Evolutionary conservation across 2,113 vertebrate species (phyloP), one percentile per base, ranked within the genome.

Genomic region (Thamnaconus septentrionalis): DNA sequence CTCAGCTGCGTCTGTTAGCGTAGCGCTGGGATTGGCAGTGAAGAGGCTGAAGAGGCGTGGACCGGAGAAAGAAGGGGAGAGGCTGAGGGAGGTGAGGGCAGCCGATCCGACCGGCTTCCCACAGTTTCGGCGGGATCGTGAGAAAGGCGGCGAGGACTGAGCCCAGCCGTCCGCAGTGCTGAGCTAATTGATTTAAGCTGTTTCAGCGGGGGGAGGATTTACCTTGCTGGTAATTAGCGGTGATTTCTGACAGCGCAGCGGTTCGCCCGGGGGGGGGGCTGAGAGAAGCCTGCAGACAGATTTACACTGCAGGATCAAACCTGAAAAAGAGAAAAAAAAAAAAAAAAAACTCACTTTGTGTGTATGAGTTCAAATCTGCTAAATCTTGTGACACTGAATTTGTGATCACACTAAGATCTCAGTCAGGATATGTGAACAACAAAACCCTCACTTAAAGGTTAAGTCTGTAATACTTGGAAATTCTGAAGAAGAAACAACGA

Each of bases 121-220:
- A 90, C 86, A 89, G 84, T 66, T 73, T 39, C 70, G 18, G 69
- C 58, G 6, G 71, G 85, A 93, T 87, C 90, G 88, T 94, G 93
- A 91, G 93, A 93, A 94, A 89, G 86, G 80, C 79, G 69, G 66
- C 72, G 66, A 3, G 11, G 61, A 69, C 75, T 79, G 79, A 85
- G 87, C 89, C 71, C 88, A 88, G 90, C 90, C 67, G 89, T 88
- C 76, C 65, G 51, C 68, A 77, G 82, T 61, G 75, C 18, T 71
- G 66, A 75, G 43, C 69, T 73, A 83, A 93, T 94, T 91, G 91
- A 94, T 93, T 92, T 88, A 81, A 84, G 83, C 78, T 71, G 79
- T 90, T 87, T 74, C 80, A 71, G 64, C n/a, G 64, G 80, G 31
- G 81, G 87, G 18, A 31, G 18, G 84, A 82, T 84, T 91, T 89